Conservation (phyloP, 1,140 invertebrate species). For the Drosophila simulans region DNA sequence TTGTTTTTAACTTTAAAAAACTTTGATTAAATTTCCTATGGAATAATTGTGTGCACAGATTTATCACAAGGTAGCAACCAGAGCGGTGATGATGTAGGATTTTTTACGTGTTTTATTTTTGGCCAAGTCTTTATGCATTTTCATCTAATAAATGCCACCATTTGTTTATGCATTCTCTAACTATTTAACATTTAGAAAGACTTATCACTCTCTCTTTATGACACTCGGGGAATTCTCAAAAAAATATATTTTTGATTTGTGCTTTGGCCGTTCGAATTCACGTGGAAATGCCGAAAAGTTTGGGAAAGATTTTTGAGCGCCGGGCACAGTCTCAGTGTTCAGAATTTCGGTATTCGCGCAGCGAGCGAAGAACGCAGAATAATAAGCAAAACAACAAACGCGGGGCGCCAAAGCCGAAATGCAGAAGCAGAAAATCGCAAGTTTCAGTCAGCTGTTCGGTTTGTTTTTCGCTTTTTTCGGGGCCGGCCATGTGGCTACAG, state of each 20-base stretch:
- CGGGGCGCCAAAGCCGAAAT: conserved; percentile 48
- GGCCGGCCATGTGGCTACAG: conserved; percentile 4
- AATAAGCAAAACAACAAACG: conserved; percentile 64
- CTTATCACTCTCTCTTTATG: conserved; percentile 35
- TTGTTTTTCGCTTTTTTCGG: conserved; percentile 6
- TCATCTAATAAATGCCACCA: conserved; percentile 71
- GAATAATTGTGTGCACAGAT: conserved; percentile 35
- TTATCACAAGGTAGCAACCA: conserved; percentile 67
- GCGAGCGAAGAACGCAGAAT: conserved; percentile 64
- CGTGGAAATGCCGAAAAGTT: conserved; percentile 27
- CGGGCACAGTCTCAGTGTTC: conserved; percentile 56
- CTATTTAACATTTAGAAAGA: conserved; percentile 24
- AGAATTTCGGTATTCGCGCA: conserved; percentile 50
- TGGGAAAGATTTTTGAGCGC: conserved; percentile 61
- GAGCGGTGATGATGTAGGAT: conserved; percentile 50
- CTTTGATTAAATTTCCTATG: conserved; percentile 29
- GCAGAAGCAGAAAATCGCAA: conserved; percentile 45
- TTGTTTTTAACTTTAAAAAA: conserved; percentile 6
- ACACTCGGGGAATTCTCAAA: conserved; percentile 28
- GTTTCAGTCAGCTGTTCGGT: conserved; percentile 30
- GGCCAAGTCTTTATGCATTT: conserved; percentile 83
- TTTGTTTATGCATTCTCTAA: conserved; percentile 50
- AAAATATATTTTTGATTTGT: conserved; percentile 19
- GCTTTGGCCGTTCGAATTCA: conserved; percentile 26
- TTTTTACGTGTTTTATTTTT: conserved; percentile 83